Evolutionary conservation across 2,888 invertebrate genomes (phyloP), one percentile per base, ranked within the genome.

Genomic region (Petrolisthes manimaculis): DNA sequence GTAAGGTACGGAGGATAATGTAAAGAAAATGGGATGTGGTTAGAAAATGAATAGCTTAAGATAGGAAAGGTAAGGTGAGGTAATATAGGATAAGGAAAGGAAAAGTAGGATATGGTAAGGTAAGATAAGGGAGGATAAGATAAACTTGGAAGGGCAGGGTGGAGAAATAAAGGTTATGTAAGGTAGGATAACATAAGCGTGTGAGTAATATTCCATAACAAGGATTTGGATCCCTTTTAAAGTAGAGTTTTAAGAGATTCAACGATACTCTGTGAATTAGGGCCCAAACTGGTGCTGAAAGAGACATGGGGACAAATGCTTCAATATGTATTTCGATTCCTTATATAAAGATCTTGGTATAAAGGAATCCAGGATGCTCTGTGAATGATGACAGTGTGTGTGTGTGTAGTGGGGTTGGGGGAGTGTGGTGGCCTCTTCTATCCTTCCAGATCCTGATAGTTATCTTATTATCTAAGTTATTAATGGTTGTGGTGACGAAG

Each of bases 401-500:
- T 37, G 37, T 37, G 37, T 37, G 37, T 37, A 37, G 37, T 37
- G 37, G 37, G 37, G 37, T 37, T 37, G 37, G 37, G 37, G 37
- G 37, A 37, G 37, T 37, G 37, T 37, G 21, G 71, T 71, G 71
- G 71, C 71, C 71, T 71, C n/a, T 71, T 67, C 77, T 77, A 18
- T 12, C 71, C 71, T 21, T 37, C 53, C 54, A 79, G 21, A 53
- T 79, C 78, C 55, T 82, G 67, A 82, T 82, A 37, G 69, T 84
- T 84, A 84, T 84, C 69, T 78, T 67, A 84, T 84, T 84, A 84
- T 78, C 84, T 67, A 67, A 61, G 61, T 84, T 84, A 84, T 84
- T 84, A 84, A 84, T 84, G 84, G 78, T 61, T 51, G 21, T 21
- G 84, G 84, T 84, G 84, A 84, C 84, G 84, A 84, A 53, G 84